A percentile compares a stretch with the other conserved stretches of the same genome.
These are phyloP conservation scores for Osedax fenrisi DNA, from an alignment of 2,888 invertebrate species.

Conservation along the genomic window DNA sequence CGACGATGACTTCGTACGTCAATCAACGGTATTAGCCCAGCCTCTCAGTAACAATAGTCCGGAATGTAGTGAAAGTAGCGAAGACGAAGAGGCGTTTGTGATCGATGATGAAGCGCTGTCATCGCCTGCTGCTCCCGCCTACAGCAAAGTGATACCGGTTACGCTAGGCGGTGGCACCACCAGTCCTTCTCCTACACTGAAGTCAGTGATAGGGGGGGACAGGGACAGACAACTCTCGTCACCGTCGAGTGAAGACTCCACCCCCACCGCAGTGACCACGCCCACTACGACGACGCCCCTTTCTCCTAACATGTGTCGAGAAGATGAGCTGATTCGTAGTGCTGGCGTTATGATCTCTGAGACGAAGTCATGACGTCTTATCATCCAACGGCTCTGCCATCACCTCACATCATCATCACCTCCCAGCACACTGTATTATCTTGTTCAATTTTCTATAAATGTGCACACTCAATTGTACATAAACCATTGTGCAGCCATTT, in stretches of 20 bases:
- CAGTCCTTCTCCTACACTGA: too few relatives aligned
- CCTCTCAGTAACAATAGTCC: neutral
- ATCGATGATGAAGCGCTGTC: neutral
- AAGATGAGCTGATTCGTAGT: neutral
- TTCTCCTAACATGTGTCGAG: neutral
- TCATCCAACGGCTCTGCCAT: too few relatives aligned
- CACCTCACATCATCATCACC: too few relatives aligned
- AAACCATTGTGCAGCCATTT: neutral
- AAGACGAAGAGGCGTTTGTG: neutral
- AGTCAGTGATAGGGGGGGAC: too few relatives aligned
- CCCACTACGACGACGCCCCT: neutral
- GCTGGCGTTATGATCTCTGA: neutral
- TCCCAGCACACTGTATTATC: too few relatives aligned
- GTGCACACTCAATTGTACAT: neutral
- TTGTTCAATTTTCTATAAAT: neutral
- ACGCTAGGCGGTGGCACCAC: too few relatives aligned
- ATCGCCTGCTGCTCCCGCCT: neutral
- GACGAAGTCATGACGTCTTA: too few relatives aligned
- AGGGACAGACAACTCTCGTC: too few relatives aligned
- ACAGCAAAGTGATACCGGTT: too few relatives aligned
- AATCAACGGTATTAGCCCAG: neutral
- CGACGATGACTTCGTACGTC: neutral
- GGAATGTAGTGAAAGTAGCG: neutral
- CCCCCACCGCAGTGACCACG: neutral
- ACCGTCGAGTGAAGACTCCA: too few relatives aligned